Conservation (phyloP, 64 coral and sea anemone species). For the Acropora tenuis region DNA sequence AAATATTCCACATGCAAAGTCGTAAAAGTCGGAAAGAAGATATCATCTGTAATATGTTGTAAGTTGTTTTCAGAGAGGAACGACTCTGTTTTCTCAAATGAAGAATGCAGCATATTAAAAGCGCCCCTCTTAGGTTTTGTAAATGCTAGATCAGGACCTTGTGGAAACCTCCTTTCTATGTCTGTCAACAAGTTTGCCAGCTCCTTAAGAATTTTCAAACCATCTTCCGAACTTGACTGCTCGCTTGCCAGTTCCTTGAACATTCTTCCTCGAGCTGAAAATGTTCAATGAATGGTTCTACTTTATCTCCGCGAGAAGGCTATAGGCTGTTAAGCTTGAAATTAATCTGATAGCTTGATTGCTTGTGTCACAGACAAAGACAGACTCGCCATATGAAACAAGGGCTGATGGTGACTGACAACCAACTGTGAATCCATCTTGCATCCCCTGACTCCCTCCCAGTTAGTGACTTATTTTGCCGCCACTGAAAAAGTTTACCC, state of each 20-base stretch:
- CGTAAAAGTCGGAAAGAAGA: conserved; percentile 48
- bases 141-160: conserved; percentile 34
- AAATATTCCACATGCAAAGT: conserved; percentile 58
- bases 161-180: conserved; percentile 15
- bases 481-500: conserved; percentile 7
- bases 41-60: conserved; percentile 18
- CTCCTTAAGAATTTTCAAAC: conserved; percentile 29
- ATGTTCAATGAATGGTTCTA: conserved; percentile 30
- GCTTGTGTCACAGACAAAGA: conserved; percentile 45
- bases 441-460: conserved; percentile 22
- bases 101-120: conserved; percentile 45
- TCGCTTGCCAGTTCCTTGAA: not conserved
- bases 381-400: conserved; percentile 21
- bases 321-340: conserved; percentile 47
- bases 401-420: conserved; percentile 45
- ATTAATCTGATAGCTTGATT: conserved; percentile 40
- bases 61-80: conserved; percentile 32
- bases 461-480: not conserved
- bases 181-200: conserved; percentile 25
- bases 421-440: conserved; percentile 28
- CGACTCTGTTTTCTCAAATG: conserved; percentile 23
- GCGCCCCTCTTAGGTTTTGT: conserved; percentile 51
- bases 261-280: conserved; percentile 45
- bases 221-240: conserved; percentile 11
- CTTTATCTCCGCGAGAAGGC: conserved; percentile 21